Evolutionary conservation across 2,888 invertebrate species (phyloP), one percentile per base, ranked within the genome.

Genomic region (Chydorus sphaericus): DNA sequence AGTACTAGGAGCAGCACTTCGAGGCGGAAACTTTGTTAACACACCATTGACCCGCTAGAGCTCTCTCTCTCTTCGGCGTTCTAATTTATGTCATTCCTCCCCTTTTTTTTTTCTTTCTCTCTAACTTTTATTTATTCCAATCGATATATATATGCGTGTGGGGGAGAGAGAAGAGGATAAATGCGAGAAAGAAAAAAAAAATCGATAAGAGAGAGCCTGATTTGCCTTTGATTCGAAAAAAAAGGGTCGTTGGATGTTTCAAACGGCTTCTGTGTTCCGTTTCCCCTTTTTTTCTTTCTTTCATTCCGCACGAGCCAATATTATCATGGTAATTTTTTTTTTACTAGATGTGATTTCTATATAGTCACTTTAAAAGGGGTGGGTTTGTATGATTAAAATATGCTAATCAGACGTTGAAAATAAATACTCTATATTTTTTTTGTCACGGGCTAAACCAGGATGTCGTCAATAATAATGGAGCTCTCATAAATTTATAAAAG

Each of bases 21-120:
- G n/a, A 64, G 63, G 61, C 59, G 59, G 60, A 59, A n/a, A 60
- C 62, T 60, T 60, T 61, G 63, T 61, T 62, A 60, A 59, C 59
- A 60, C 60, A 59, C 62, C 61, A 59, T 59, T 54, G 55, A 59
- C 59, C 56, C 30, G 55, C 58, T 62, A 60, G 59, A 57, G 58
- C 59, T 58, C 58, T 55, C 58, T 39, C 44, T 59, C 57, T 57
- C 38, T 52, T 55, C 30, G 28, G 49, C 26, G 48, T 57, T 48
- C 48, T 55, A 50, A 16, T 31, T 55, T 23, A 36, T 29, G 33
- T 31, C 53, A 54, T 57, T 50, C 48, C 30, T 39, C 55, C 57
- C 36, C 38, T 48, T 49, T 55, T 57, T 54, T 52, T 48, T 55
- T 52, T 57, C 48, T 48, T 18, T 39, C 56, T 39, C 37, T 44